Evolutionary conservation across 2,888 invertebrate genomes (phyloP), one percentile per base, ranked within the genome.

Genomic region (Ormyrus labotus): DNA sequence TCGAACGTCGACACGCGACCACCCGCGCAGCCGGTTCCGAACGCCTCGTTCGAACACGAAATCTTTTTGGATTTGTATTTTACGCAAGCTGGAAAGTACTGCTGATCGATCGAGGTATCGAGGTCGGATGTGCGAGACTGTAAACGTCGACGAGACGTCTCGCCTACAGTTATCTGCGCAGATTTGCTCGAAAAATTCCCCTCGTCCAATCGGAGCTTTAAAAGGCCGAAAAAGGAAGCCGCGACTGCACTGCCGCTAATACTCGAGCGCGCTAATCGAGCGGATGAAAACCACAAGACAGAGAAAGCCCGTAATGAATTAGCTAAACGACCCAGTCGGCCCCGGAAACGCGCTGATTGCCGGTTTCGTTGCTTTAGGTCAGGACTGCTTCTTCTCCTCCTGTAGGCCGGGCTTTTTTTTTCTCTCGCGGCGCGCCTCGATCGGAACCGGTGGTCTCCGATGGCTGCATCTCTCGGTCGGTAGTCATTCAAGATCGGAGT

Each of bases 271-370:
- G 63, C 76, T 50, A n/a, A 60, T 57, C 45, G 19, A 64, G 13
- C n/a, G 34, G 67, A 34, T 34, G 34, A 34, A 47, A 55, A 64
- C 50, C 70, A 47, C 11, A 63, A 77, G 19, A 65, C 34, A 70
- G 70, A 50, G 50, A 64, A 71, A 77, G 64, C 64, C 19, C 8
- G 13, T 70, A 77, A 77, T 77, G 65, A 71, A 77, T 77, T 77
- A 71, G 64, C 58, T n/a, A 58, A 70, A 65, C 11, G 77, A 58
- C 13, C 58, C 11, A 4, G 13, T 3, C 34, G 10, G 45, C 53
- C 13, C 77, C 57, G 70, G 77, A 71, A 65, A 71, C 47, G 50
- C 58, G 34, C 34, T 70, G 57, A 77, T 77, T 60, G 67, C 53
- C 60, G 67, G 58, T 75, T 75, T 67, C 51, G 60, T 67, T 77